These are phyloP conservation scores for Sardina pilchardus DNA, from an alignment of 2,113 vertebrate genomes.

Conservation along the genomic window DNA sequence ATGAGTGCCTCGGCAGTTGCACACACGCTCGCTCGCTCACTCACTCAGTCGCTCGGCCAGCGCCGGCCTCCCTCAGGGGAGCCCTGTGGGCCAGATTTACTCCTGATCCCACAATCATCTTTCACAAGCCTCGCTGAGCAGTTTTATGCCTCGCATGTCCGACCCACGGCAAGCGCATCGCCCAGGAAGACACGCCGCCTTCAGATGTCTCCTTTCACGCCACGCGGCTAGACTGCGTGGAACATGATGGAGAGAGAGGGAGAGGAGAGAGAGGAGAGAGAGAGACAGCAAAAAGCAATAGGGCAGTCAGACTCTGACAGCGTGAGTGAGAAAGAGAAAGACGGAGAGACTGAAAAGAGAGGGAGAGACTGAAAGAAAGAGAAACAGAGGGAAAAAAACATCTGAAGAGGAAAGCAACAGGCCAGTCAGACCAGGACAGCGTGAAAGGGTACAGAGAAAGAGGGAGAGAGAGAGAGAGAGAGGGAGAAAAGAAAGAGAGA, in stretches of 20 bases:
- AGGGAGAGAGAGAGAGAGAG: background rate
- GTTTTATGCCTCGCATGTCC: background rate
- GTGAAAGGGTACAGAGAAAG: background rate
- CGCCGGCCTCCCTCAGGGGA: background rate
- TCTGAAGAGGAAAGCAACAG: background rate
- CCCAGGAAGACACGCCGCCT: background rate
- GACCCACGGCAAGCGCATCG: background rate
- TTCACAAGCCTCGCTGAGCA: slow-evolving; percentile 17
- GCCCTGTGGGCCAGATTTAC: slow-evolving; percentile 23
- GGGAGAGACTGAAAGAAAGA: background rate
- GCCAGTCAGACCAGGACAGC: background rate
- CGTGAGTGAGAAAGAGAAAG: background rate
- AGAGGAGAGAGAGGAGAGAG: background rate
- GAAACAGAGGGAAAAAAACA: background rate
- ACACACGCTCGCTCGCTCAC: background rate
- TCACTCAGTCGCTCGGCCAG: background rate
- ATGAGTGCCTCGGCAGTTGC: background rate
- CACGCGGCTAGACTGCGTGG: background rate
- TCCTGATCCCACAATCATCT: slow-evolving; percentile 15
- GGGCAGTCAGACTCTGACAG: background rate
- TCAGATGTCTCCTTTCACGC: background rate
- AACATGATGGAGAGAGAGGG: background rate
- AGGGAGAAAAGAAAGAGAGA: background rate
- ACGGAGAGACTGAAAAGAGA: background rate
- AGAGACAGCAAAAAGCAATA: background rate